phyloP scores from a whole-genome alignment of 2,888 invertebrate genomes.

The Alentia gelatinosa region DNA sequence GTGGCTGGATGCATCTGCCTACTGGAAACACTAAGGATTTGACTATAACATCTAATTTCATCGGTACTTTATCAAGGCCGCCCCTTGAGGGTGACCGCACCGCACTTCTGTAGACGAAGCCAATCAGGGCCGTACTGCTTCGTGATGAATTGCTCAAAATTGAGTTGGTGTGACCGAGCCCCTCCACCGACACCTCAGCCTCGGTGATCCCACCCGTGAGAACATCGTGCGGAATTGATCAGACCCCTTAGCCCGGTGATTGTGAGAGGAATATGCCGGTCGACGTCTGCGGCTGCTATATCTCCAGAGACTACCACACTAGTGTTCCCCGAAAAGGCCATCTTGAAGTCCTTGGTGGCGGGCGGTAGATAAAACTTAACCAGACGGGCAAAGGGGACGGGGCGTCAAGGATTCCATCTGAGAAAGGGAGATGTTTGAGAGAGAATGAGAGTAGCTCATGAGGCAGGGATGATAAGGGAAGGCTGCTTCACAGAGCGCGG shows the following conservation, averaged over 20 bases:
- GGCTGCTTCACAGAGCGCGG: not conserved
- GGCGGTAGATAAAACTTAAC: not conserved
- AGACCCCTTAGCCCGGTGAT: not conserved
- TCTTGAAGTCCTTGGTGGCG: not conserved
- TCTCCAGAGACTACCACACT: not conserved
- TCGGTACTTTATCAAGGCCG: not conserved
- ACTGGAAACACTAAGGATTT: not conserved
- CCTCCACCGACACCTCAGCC: not conserved
- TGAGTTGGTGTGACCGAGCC: not conserved
- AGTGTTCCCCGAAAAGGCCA: not conserved
- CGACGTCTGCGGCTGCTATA: not conserved
- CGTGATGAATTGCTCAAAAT: not conserved
- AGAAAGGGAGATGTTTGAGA: not conserved
- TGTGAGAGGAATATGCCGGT: slow-evolving; percentile 1
- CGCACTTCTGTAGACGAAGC: slow-evolving; percentile 8
- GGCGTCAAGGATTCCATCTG: not conserved
- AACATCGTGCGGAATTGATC: not conserved
- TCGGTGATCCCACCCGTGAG: not conserved
- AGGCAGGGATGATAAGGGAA: not conserved
- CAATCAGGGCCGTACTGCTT: not conserved
- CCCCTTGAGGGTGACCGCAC: not conserved
- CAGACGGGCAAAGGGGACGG: not conserved
- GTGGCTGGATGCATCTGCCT: not conserved
- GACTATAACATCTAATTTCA: slow-evolving; percentile 6
- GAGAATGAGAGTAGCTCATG: slow-evolving; percentile 1